These are phyloP conservation scores for Saimiri boliviensis DNA, from an alignment of 2,113 vertebrate species.

Conservation along the genomic window DNA sequence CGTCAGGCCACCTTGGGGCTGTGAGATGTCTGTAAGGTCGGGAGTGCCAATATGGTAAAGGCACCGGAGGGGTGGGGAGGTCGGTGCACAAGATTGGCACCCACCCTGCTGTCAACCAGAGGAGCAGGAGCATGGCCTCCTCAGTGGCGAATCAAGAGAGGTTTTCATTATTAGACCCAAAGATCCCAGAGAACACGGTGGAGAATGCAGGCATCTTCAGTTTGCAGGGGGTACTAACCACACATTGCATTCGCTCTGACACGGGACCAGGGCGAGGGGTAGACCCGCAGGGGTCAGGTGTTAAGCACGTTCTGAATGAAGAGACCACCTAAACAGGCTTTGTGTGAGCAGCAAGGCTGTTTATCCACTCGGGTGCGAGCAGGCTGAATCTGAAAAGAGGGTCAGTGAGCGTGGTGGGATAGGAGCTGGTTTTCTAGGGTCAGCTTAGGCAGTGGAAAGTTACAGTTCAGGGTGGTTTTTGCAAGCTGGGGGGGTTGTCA, in stretches of 20 bases:
- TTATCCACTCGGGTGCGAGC: too few species aligned
- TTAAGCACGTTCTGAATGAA: too few species aligned
- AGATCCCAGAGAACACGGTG: background rate
- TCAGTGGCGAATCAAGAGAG: background rate
- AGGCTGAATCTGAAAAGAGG: too few species aligned
- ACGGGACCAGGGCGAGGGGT: accelerated
- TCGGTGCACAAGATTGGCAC: background rate
- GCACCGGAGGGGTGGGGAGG: background rate
- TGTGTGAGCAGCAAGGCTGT: too few species aligned
- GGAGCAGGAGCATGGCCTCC: background rate
- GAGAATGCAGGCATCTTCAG: background rate
- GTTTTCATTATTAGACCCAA: background rate
- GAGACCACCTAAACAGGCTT: too few species aligned
- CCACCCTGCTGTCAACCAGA: too few species aligned
- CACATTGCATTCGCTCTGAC: accelerated
- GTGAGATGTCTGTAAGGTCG: background rate
- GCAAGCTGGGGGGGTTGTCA: too few species aligned
- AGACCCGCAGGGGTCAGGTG: accelerated
- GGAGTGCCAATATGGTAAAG: background rate
- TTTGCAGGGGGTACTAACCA: accelerated
- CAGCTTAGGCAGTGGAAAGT: too few species aligned
- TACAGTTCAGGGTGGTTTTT: too few species aligned
- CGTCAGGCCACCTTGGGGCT: background rate
- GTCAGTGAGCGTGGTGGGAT: too few species aligned
- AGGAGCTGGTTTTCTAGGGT: too few species aligned